Base-by-base conservation (phyloP, 2,113 vertebrate species). In the Conger conger region DNA sequence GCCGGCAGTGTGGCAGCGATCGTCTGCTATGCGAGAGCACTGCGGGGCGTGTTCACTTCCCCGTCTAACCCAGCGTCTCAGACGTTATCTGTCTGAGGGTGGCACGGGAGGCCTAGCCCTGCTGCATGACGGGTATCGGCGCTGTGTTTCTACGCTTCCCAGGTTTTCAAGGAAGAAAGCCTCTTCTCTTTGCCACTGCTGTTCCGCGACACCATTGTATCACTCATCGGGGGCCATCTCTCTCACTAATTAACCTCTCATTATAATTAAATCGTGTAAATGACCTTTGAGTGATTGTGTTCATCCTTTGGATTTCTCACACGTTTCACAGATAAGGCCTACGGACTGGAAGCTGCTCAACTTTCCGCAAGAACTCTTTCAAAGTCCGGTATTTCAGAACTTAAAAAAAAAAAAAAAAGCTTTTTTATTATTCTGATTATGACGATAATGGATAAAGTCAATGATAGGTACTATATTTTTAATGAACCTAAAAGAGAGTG, bases 151-250 rank as follows among this genome's bases (percentile, higher is more conserved):
- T 36, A 30, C 4, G 50, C 40, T 42, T 9, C 3, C 40, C 9
- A 3, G 37, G 79, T 37, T n/a, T 63, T 63, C 57, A 7, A 20
- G 8, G 8, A 23, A 23, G 8, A 63, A 63, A 63, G 20, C 3
- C 23, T n/a, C n/a, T 3, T 27, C 57, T 9, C 20, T 27, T 63
- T 63, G 8, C 81, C 42, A 33, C 36, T 81, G 42, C 68, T 81
- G 36, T 83, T 40, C 16, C 16, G 36, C 17, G 16, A 79, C 45
- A 84, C 81, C 11, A 15, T 77, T 80, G 81, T 40, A 80, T 81
- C 86, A 37, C 36, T 45, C 40, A 15, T 33, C 3, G n/a, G 9
- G 9, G 1, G 82, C 23, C 36, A 38, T 1, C 23, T 42, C 73
- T 42, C 50, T 80, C n/a, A n/a, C 17, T 45, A 57, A 33, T 82